Conservation (phyloP, 2,797 vertebrate genomes). For the Dipus sagitta region DNA sequence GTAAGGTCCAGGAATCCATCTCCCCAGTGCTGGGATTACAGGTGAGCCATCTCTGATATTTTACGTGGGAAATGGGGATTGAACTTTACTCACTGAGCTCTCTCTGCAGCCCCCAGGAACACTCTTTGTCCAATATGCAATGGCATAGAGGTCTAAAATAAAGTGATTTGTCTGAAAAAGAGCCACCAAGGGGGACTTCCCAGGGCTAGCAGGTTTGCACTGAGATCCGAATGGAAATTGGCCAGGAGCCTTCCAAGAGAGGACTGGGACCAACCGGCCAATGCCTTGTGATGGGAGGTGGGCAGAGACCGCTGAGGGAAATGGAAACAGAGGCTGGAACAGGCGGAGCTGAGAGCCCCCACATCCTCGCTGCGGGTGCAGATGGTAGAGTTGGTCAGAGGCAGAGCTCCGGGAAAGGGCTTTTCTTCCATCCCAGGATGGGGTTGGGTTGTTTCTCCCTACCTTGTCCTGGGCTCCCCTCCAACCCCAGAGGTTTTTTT, state of each 20-base stretch:
- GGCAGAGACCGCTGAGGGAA: neutral
- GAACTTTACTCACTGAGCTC: too few species aligned
- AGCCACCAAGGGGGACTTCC: neutral
- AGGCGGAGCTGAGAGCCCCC: neutral
- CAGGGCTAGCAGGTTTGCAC: neutral
- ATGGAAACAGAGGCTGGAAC: neutral
- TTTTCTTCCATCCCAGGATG: neutral
- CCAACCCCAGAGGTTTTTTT: too few species aligned
- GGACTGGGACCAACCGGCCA: neutral
- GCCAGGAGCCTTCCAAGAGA: neutral
- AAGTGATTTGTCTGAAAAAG: neutral
- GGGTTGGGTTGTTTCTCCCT: constrained; percentile 19
- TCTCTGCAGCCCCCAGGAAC: neutral
- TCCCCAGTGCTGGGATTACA: too few species aligned
- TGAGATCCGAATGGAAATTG: neutral
- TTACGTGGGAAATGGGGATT: too few species aligned
- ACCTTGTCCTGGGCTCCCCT: neutral
- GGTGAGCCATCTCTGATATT: too few species aligned
- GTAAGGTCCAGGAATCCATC: too few species aligned
- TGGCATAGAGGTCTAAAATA: neutral
- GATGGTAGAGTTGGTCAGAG: neutral
- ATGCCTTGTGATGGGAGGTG: neutral
- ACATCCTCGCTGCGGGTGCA: neutral
- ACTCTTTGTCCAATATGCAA: neutral
- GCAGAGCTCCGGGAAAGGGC: neutral